Conservation (phyloP, 2,888 invertebrate species). For the Campoplex capitator region DNA sequence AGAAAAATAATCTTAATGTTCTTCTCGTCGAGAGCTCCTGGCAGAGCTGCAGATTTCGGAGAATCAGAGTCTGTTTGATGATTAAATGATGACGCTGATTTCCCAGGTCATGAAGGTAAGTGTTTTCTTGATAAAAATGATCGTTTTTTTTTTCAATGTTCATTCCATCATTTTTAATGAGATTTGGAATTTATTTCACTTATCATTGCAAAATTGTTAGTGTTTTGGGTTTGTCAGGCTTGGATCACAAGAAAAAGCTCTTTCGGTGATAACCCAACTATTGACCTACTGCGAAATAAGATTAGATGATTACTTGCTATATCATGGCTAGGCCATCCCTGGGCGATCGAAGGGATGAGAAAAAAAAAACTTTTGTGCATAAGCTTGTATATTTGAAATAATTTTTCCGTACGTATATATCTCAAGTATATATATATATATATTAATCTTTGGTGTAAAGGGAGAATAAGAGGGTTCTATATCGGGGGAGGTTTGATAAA, state of each 20-base stretch:
- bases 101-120: too few relatives aligned
- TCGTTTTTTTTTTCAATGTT: not conserved
- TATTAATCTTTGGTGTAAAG: slow-evolving; percentile 25
- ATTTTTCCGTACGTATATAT: slow-evolving; percentile 14
- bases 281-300: not conserved
- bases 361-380: slow-evolving; percentile 1
- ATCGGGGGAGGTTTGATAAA: slow-evolving; percentile 60
- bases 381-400: slow-evolving; percentile 9
- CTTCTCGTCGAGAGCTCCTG: not conserved
- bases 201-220: not conserved
- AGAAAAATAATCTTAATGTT: slow-evolving; percentile 1
- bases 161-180: not conserved
- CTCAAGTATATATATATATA: not conserved
- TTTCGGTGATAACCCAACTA: not conserved
- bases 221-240: not conserved
- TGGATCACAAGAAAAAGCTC: not conserved
- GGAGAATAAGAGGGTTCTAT: slow-evolving; percentile 40
- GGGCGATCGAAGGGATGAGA: not conserved
- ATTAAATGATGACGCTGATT: not conserved
- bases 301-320: not conserved
- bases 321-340: too few relatives aligned
- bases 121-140: not conserved
- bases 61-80: not conserved
- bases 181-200: not conserved
- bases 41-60: not conserved